phyloP scores from a whole-genome alignment of 2,888 invertebrate genomes.

The Yponomeuta sedellus region DNA sequence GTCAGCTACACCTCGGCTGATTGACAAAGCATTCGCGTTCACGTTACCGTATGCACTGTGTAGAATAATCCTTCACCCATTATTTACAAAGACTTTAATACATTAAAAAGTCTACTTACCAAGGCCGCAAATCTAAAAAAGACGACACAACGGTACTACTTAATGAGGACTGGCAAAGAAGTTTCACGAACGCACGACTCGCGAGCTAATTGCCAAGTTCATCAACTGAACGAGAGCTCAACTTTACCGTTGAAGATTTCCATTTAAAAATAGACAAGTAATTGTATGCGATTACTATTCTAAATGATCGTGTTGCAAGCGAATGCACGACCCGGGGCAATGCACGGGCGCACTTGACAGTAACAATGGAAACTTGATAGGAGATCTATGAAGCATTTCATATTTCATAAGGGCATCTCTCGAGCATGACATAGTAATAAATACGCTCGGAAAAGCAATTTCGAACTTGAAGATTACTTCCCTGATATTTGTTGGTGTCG shows the following conservation, averaged over 20 bases:
- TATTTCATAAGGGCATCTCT: conserved; percentile 4
- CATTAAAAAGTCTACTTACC: neutral
- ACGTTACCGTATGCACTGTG: neutral
- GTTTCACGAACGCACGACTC: conserved; percentile 3
- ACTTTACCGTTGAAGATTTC: neutral
- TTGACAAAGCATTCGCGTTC: conserved; percentile 38
- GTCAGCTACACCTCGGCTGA: conserved; percentile 39
- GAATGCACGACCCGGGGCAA: conserved; percentile 4
- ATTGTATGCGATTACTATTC: neutral
- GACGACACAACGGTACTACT: conserved; percentile 9
- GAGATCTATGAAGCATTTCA: conserved; percentile 6
- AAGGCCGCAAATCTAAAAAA: neutral
- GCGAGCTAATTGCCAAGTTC: neutral
- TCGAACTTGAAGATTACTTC: conserved; percentile 3
- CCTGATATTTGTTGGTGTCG: neutral
- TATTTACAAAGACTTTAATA: neutral
- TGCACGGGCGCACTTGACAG: conserved; percentile 14
- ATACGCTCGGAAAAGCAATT: neutral
- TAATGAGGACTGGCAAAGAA: conserved; percentile 11
- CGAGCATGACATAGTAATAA: neutral
- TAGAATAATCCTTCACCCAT: neutral
- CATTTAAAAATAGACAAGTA: neutral
- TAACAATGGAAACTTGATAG: conserved; percentile 15
- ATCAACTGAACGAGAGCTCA: neutral
- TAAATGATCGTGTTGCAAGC: conserved; percentile 9